A percentile compares a stretch with the other conserved stretches of the same genome.
Conservation (phyloP, 2,888 invertebrate species). For the Drepanosiphum platanoidis region DNA sequence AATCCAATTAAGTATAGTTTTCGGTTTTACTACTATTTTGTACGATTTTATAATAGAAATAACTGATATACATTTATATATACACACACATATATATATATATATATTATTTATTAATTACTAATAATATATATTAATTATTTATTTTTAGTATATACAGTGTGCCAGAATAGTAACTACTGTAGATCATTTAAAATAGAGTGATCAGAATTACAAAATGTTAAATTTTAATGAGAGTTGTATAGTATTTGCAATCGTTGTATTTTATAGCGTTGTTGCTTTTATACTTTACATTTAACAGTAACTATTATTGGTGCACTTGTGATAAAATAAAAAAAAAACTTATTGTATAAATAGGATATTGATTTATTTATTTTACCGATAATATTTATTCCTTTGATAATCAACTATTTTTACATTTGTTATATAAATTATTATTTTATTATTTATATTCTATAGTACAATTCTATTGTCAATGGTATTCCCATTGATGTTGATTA, state of each 20-base stretch:
- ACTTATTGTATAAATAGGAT: background rate
- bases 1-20: constrained; percentile 46
- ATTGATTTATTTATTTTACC: background rate
- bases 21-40: constrained; percentile 58
- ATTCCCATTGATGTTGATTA: too few relatives aligned
- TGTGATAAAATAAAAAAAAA: constrained; percentile 45
- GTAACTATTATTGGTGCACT: constrained; percentile 52
- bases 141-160: constrained; percentile 57
- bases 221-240: constrained; percentile 47
- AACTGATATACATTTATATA: constrained; percentile 50
- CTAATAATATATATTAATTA: constrained; percentile 38
- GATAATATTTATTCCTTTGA: background rate
- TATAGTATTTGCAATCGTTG: constrained; percentile 1
- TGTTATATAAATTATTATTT: background rate
- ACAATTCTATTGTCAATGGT: too few relatives aligned
- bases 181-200: constrained; percentile 18
- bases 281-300: constrained; percentile 41
- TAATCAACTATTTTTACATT: background rate
- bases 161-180: constrained; percentile 47
- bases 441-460: too few relatives aligned
- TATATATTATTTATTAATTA: too few relatives aligned
- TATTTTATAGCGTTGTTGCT: constrained; percentile 43
- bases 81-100: too few relatives aligned
- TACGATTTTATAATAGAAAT: constrained; percentile 56
- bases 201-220: constrained; percentile 15